These are phyloP conservation scores for Eufriesea mexicana DNA, from an alignment of 1,140 invertebrate genomes.

Conservation along the genomic window DNA sequence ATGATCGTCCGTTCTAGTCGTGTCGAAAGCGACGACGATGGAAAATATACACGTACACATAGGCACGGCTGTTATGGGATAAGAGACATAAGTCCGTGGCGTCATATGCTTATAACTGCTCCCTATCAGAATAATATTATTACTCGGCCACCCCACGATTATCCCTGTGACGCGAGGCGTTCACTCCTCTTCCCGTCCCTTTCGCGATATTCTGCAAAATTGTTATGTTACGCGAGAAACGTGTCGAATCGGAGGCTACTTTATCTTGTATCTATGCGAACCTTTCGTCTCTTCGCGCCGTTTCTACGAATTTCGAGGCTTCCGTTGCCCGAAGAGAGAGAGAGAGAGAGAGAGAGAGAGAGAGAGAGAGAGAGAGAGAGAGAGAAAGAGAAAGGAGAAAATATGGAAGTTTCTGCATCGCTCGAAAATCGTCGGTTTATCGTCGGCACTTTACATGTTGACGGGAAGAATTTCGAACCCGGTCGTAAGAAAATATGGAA, in stretches of 20 bases:
- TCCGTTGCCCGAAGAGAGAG: no score
- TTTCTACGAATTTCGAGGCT: background rate
- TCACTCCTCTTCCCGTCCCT: slow-evolving; percentile 49
- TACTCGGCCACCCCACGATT: slow-evolving; percentile 66
- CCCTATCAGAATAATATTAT: slow-evolving; percentile 79
- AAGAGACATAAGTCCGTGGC: slow-evolving; percentile 74
- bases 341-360: no score
- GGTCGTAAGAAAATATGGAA: background rate
- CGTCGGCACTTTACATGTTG: slow-evolving; percentile 18
- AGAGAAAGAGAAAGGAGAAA: no score
- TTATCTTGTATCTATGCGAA: slow-evolving; percentile 16
- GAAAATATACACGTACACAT: slow-evolving; percentile 56
- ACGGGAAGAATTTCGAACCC: slow-evolving; percentile 38
- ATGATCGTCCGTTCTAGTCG: slow-evolving; percentile 6
- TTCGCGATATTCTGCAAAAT: slow-evolving; percentile 41
- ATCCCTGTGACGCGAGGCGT: slow-evolving; percentile 37
- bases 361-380: no score
- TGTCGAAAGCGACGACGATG: slow-evolving; percentile 40
- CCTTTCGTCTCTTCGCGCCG: background rate
- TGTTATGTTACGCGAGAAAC: slow-evolving; percentile 58
- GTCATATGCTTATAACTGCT: slow-evolving; percentile 80
- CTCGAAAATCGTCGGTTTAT: slow-evolving; percentile 21
- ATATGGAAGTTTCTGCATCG: slow-evolving; percentile 4
- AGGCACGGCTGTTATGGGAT: slow-evolving; percentile 70
- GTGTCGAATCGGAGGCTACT: slow-evolving; percentile 54